phyloP scores from a whole-genome alignment of 2,888 invertebrate species.

The Catonia carolina region DNA sequence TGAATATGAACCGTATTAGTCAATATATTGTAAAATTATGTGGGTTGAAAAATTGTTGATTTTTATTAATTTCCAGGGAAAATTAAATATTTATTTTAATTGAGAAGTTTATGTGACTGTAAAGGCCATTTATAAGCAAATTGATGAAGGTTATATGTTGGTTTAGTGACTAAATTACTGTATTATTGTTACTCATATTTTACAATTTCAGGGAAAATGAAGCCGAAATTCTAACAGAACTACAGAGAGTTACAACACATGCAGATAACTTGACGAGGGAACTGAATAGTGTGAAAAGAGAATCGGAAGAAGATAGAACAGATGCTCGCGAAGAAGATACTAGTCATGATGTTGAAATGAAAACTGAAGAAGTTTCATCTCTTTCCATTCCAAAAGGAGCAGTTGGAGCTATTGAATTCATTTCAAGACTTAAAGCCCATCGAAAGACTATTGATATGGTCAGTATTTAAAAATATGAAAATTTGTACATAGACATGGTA shows the following conservation, averaged over 20 bases:
- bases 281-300: neutral
- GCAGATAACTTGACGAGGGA: constrained; percentile 26
- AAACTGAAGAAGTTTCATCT: neutral
- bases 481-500: too few species aligned
- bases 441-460: neutral
- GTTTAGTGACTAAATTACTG: too few species aligned
- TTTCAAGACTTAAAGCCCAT: constrained; percentile 12
- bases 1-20: too few species aligned
- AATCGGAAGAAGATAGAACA: constrained; percentile 22
- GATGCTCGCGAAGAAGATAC: neutral
- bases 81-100: too few species aligned
- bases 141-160: too few species aligned
- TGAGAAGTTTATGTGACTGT: too few species aligned
- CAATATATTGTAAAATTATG: too few species aligned
- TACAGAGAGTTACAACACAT: constrained; percentile 30
- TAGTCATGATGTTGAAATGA: neutral
- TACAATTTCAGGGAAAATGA: constrained; percentile 8
- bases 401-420: constrained; percentile 13
- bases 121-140: too few species aligned
- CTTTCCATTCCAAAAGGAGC: constrained; percentile 7
- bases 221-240: constrained; percentile 23
- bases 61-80: too few species aligned
- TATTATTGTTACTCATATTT: too few species aligned
- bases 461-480: too few species aligned
- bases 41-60: too few species aligned